These are phyloP conservation scores for Gambelia wislizenii DNA, from an alignment of 2,797 vertebrate genomes.

Conservation along the genomic window DNA sequence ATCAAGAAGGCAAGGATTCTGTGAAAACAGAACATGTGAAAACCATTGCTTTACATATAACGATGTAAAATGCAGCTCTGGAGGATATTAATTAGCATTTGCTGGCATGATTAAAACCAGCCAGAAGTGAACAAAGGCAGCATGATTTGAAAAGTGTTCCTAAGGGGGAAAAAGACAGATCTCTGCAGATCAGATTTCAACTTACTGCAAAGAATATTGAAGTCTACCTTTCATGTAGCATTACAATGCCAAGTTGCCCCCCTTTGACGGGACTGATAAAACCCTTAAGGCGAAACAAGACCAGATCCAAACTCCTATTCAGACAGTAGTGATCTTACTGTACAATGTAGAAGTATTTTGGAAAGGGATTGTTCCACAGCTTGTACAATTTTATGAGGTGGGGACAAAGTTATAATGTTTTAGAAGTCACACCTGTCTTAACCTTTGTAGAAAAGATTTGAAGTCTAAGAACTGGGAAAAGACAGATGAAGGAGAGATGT, in stretches of 20 bases:
- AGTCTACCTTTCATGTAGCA: slow-evolving; percentile 7
- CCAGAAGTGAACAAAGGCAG: slow-evolving; percentile 6
- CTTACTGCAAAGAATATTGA: slow-evolving; percentile 22
- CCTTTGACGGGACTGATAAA: background rate
- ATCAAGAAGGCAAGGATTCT: background rate
- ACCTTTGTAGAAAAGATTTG: slow-evolving; percentile 9
- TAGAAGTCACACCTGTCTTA: slow-evolving; percentile 3
- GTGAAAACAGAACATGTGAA: background rate
- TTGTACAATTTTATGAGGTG: slow-evolving; percentile 24
- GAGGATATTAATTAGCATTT: slow-evolving; percentile 3
- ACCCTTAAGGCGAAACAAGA: background rate
- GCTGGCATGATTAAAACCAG: slow-evolving; percentile 36
- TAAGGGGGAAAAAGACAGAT: background rate
- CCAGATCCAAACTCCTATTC: background rate
- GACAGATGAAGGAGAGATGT: background rate
- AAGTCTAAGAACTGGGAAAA: background rate
- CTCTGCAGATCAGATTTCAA: slow-evolving; percentile 15
- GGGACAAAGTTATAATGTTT: slow-evolving; percentile 8
- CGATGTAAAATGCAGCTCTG: background rate
- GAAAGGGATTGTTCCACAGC: background rate
- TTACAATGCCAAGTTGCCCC: background rate
- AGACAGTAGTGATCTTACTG: background rate
- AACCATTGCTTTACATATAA: background rate
- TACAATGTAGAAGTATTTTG: background rate
- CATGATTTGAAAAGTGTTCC: slow-evolving; percentile 6